phyloP scores from a whole-genome alignment of 2,113 vertebrate species.

The Cranoglanis bouderius region DNA sequence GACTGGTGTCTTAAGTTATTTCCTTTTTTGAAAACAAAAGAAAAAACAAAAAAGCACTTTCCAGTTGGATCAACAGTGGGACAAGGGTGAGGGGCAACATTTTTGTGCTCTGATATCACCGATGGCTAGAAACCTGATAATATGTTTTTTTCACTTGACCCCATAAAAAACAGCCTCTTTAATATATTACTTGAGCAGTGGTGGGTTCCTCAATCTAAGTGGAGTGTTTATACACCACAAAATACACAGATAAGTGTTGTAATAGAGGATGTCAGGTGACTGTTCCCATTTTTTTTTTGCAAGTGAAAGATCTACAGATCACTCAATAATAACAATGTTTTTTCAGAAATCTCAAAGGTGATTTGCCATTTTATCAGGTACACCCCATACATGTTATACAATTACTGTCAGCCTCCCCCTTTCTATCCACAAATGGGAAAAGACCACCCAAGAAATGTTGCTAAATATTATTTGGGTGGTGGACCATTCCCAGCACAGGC shows the following conservation, averaged over 20 bases:
- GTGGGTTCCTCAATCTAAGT: background rate
- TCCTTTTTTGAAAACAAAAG: slow-evolving; percentile 36
- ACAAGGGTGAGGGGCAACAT: slow-evolving; percentile 3
- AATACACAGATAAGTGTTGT: background rate
- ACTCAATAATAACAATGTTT: background rate
- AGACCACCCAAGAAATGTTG: no score
- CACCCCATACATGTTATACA: background rate
- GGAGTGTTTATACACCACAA: no score
- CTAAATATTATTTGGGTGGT: background rate
- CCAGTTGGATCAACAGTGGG: slow-evolving; percentile 38
- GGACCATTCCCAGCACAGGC: background rate
- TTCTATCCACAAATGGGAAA: background rate
- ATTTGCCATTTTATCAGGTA: background rate
- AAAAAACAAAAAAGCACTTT: slow-evolving; percentile 21
- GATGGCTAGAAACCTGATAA: background rate
- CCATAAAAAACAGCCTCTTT: background rate
- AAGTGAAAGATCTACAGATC: background rate
- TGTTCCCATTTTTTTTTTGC: background rate
- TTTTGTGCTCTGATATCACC: slow-evolving; percentile 7
- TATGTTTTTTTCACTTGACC: background rate
- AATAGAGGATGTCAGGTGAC: background rate
- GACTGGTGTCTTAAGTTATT: slow-evolving; percentile 40
- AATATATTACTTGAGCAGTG: background rate
- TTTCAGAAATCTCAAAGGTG: background rate
- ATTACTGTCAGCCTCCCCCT: background rate